Evolutionary conservation across 2,888 invertebrate genomes (phyloP), one percentile per base, ranked within the genome.

Genomic region (Kryphioiulus occultus): DNA sequence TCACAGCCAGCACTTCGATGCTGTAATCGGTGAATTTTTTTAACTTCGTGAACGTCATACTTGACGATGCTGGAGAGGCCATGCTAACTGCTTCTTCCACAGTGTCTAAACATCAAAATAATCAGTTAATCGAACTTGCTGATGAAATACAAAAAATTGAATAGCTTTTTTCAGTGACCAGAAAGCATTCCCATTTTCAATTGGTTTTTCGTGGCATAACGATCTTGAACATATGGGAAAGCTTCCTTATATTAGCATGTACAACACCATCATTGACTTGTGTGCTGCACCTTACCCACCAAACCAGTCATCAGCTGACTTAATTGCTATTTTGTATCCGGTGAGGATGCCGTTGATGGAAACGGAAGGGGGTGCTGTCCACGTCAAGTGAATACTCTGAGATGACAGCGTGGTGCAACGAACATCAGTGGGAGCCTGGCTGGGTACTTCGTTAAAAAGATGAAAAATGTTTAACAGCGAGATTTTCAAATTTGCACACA

Each of bases 21-120:
- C 97, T 98, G 92, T 98, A 99, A 93, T 99, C 98, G 2, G 98
- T 98, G 93, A 95, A 98, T 92, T 98, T 98, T 92, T 97, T 96
- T 88, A 99, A 94, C 88, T 97, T 97, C 91, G 97, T 97, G 19
- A 97, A 94, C 15, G 89, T 88, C 5, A 86, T 22, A 32, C 78
- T 88, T n/a, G 78, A 32, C 32, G 87, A 82, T n/a, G 86, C 68
- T 17, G 87, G 59, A 32, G 87, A 86, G 78, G 86, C 82, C 19
- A 30, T 47, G 53, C 44, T 86, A 26, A 82, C 68, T 19, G 35
- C 19, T 22, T 86, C 86, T 9, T 82, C 44, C 22, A 44, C 39
- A 59, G 85, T 85, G 22, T 88, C 86, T 88, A 86, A 32, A 44
- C n/a, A n/a, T 30, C 30, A 78, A 78, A 78, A 12, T 26, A 35